These are phyloP conservation scores for Lithophane socia DNA, from an alignment of 2,888 invertebrate species.

Conservation along the genomic window DNA sequence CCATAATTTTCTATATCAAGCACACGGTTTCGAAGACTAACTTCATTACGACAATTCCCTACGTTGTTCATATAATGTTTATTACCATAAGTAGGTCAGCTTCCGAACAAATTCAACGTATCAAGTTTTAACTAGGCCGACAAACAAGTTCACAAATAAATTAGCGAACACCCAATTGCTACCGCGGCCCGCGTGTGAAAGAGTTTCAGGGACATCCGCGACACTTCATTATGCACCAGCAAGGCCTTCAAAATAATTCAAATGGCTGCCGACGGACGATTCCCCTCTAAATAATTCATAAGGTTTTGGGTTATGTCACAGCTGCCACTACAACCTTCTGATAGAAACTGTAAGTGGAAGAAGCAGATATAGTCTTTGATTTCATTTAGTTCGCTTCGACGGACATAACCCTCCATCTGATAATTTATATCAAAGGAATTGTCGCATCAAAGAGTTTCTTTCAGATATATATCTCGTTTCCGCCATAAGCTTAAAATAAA, in stretches of 20 bases:
- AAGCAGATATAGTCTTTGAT: slow-evolving; percentile 76
- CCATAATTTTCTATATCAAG: slow-evolving; percentile 30
- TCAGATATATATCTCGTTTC: slow-evolving; percentile 37
- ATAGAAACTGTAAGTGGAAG: slow-evolving; percentile 68
- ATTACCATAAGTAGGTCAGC: slow-evolving; percentile 45
- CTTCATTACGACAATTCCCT: slow-evolving; percentile 43
- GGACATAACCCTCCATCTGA: slow-evolving; percentile 70
- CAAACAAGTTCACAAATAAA: slow-evolving; percentile 59
- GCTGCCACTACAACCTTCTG: slow-evolving; percentile 73
- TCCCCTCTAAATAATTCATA: slow-evolving; percentile 86
- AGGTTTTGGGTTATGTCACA: slow-evolving; percentile 80
- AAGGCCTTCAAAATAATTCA: slow-evolving; percentile 86
- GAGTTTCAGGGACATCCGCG: slow-evolving; percentile 73
- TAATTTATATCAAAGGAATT: slow-evolving; percentile 75
- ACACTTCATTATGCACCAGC: slow-evolving; percentile 82
- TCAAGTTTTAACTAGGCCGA: slow-evolving; percentile 51
- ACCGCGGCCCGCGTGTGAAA: slow-evolving; percentile 66
- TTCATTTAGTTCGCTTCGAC: slow-evolving; percentile 75
- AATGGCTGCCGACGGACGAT: slow-evolving; percentile 82
- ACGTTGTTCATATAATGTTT: slow-evolving; percentile 30
- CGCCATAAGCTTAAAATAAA: slow-evolving; percentile 39
- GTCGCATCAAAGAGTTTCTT: slow-evolving; percentile 62
- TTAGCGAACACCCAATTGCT: slow-evolving; percentile 59
- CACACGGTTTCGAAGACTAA: slow-evolving; percentile 35
- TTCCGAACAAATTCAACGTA: slow-evolving; percentile 23